phyloP scores from a whole-genome alignment of 1,140 invertebrate species.

The Sarcophaga peregrina region DNA sequence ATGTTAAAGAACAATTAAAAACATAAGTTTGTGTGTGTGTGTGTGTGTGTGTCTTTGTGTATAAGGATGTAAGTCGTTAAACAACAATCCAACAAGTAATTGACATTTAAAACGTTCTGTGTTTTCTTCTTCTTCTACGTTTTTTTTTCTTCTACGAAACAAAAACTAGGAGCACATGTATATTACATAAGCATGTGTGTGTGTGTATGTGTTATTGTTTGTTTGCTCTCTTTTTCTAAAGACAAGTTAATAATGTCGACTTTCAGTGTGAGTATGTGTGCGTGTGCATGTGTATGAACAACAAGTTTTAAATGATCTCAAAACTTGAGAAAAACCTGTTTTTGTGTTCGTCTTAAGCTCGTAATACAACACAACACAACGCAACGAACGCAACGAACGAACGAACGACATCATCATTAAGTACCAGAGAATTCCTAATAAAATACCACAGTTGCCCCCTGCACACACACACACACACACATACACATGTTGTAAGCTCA shows the following conservation, averaged over 20 bases:
- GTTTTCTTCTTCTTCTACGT: background rate
- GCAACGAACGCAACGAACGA: no score
- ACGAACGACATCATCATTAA: background rate
- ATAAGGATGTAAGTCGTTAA: background rate
- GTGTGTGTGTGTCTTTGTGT: background rate
- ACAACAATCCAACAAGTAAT: background rate
- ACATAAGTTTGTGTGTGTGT: background rate
- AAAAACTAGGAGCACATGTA: no score
- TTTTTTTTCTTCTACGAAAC: background rate
- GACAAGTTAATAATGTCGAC: no score
- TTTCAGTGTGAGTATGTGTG: background rate
- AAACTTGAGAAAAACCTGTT: background rate
- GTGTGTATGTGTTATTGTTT: no score
- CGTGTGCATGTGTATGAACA: background rate
- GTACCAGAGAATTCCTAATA: conserved; percentile 10
- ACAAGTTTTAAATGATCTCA: background rate
- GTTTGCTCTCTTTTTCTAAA: no score
- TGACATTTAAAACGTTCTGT: background rate
- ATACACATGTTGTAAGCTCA: no score
- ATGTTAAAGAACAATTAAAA: no score
- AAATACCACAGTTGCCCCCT: background rate
- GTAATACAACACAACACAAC: no score
- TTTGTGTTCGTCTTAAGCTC: background rate
- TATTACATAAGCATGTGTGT: no score
- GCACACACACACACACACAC: background rate